Evolutionary conservation across 2,113 vertebrate species (phyloP), one percentile per base, ranked within the genome.

Genomic region (Sylvilagus bachmani): DNA sequence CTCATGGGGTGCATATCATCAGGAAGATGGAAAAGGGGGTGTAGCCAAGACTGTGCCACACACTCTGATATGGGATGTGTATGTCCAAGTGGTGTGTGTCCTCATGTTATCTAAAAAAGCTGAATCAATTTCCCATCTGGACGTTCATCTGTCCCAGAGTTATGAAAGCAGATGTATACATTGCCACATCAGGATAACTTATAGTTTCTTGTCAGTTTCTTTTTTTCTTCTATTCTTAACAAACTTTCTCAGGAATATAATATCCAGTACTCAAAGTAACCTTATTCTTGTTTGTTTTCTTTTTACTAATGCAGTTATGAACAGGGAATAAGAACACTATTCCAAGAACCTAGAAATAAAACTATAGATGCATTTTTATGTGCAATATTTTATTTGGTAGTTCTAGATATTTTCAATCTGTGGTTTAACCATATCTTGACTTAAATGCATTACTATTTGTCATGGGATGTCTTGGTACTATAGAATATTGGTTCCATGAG

Each of bases 101-200:
- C 44, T 66, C 25, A 81, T 92, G n/a, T 6, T 73, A 10, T 81
- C 29, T 81, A 24, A 81, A 96, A 74, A 55, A 58, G 19, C 21
- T 58, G 13, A 58, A 17, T 49, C 44, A 53, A 21, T 88, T 69
- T 4, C 33, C 22, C 70, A 1, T 86, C 44, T 80, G 79, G 69
- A n/a, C 53, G 62, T 1, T 81, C 92, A n/a, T 36, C 86, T 92
- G 21, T 80, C 14, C 69, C 11, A 85, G 67, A 58, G 16, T 66
- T 90, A 82, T n/a, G 89, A 89, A 91, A 7, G 33, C 55, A 75
- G 29, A 87, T 13, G 92, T 94, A 33, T n/a, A 91, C 78, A 67
- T 77, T 6, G n/a, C 22, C 19, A 12, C 29, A 29, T 70, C 17
- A 62, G 61, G 24, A 85, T 61, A 58, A 51, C 13, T 61, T 22